phyloP scores from a whole-genome alignment of 2,888 invertebrate genomes.

The Mylabris sibirica region DNA sequence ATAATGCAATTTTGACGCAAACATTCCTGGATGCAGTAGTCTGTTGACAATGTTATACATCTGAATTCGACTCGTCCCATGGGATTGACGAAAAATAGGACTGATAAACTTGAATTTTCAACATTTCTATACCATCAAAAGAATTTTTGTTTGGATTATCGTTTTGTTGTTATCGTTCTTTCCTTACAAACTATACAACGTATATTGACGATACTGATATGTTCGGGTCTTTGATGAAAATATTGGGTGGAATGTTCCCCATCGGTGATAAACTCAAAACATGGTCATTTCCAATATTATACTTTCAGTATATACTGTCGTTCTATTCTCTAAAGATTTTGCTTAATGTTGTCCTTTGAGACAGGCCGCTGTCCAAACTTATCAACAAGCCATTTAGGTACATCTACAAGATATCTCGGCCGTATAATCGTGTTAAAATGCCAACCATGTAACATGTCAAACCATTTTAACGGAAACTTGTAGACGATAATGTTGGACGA shows the following conservation, averaged over 20 bases:
- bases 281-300: background rate
- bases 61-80: background rate
- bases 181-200: background rate
- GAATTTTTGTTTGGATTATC: background rate
- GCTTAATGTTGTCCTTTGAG: slow-evolving; percentile 22
- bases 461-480: slow-evolving; percentile 45
- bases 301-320: background rate
- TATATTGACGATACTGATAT: background rate
- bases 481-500: slow-evolving; percentile 42
- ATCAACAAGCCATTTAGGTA: slow-evolving; percentile 23
- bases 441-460: slow-evolving; percentile 45
- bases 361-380: slow-evolving; percentile 24
- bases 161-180: background rate
- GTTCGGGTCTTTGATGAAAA: background rate
- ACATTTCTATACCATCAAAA: background rate
- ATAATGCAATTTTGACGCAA: slow-evolving; percentile 11
- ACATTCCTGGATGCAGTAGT: background rate
- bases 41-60: background rate
- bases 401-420: slow-evolving; percentile 19
- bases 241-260: background rate
- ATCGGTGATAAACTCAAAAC: background rate
- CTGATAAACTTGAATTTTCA: background rate
- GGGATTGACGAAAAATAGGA: background rate
- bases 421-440: slow-evolving; percentile 42
- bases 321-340: background rate